Evolutionary conservation across 2,797 vertebrate genomes (phyloP), one percentile per base, ranked within the genome.

Genomic region (Silurus aristotelis): DNA sequence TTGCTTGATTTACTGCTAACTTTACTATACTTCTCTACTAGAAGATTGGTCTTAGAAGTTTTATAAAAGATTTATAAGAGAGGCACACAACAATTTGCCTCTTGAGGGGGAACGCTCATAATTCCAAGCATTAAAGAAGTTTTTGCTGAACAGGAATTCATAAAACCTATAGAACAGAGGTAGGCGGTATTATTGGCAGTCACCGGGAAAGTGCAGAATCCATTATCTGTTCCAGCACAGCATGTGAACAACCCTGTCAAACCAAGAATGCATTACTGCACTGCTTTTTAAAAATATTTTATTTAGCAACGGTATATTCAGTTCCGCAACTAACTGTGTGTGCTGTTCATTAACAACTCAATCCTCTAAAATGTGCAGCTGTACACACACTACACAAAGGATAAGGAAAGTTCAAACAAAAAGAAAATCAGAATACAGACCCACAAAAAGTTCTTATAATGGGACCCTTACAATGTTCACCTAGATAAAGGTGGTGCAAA

Each of bases 201-300:
- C 67, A 48, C 31, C 1, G 17, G 63, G 64, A 25, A 61, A 80
- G 68, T n/a, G 70, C 68, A 63, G 67, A 85, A 80, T 80, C 56
- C 84, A 80, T 72, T 85, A 85, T 85, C 76, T 80, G 76, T 66
- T 80, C 77, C 56, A 61, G 76, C 67, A 63, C 71, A 80, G 83
- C 19, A 48, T 73, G 77, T 72, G 58, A 80, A 64, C 84, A 73
- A 80, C 55, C 67, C 78, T 43, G 77, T 63, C 84, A 73, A 48
- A 56, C 46, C n/a, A 20, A 48, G 56, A 60, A 72, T 8, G 25
- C 72, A 70, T 52, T 60, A 72, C 46, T 9, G 80, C 63, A 70
- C 58, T 67, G 75, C 55, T 82, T 79, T 80, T 63, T 76, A 9
- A 38, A 38, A 38, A 38, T 38, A 38, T 38, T 70, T 31, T 12